These are phyloP conservation scores for Phacellophora camtschatica DNA, from an alignment of 30 jellyfish, hydroid and myxozoan genomes.

Conservation along the genomic window DNA sequence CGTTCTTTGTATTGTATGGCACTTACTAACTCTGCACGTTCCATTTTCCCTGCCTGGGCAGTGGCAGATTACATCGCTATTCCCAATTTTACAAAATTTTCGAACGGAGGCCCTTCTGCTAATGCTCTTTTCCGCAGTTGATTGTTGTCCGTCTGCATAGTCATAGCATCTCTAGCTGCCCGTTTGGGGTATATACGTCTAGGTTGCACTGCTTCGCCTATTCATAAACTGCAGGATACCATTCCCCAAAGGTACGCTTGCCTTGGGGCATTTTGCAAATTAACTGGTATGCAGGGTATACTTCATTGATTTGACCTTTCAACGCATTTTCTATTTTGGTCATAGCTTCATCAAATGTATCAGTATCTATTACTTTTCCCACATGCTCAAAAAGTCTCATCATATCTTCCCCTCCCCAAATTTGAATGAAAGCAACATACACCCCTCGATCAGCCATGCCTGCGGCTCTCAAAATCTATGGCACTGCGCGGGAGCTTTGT, in stretches of 20 bases:
- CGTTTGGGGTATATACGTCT: not conserved
- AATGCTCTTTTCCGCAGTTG: constrained; percentile 15
- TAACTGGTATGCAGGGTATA: not conserved
- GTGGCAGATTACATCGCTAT: not conserved
- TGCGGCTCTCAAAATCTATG: not conserved
- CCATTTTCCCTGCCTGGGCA: not conserved
- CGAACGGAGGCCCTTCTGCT: not conserved
- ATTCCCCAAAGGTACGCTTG: not conserved
- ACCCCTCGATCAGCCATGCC: not conserved
- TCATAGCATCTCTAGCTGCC: constrained; percentile 47
- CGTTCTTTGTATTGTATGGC: not conserved
- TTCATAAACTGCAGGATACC: not conserved
- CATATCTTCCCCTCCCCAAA: not conserved
- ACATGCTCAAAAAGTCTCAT: constrained; percentile 4
- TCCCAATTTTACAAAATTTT: not conserved
- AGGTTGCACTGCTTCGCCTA: not conserved
- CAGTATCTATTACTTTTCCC: not conserved
- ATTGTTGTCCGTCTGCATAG: constrained; percentile 28
- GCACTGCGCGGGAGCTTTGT: not conserved
- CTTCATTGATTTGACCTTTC: not conserved
- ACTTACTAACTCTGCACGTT: not conserved
- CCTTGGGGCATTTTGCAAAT: not conserved
- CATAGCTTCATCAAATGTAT: not conserved
- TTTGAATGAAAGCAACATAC: constrained; percentile 1
- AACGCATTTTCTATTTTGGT: not conserved